Evolutionary conservation across 1,140 invertebrate genomes (phyloP), one percentile per base, ranked within the genome.

Genomic region (Hyles vespertilio): DNA sequence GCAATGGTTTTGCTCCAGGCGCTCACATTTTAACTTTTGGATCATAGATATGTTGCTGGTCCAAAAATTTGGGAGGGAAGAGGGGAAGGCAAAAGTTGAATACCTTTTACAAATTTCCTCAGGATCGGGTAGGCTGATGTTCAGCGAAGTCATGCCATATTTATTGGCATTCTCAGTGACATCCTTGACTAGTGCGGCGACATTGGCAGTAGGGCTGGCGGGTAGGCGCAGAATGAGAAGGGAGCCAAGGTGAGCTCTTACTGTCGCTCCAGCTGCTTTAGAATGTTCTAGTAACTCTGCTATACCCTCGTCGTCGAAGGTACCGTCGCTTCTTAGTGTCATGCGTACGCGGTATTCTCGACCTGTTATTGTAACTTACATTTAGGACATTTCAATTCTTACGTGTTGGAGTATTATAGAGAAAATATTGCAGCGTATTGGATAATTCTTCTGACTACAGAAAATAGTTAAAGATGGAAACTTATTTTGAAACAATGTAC

Each of bases 31-130:
- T 22, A 22, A 22, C 22, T 2, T 22, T 22, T 22, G 22, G 22
- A 22, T 2, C 22, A 22, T 22, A 22, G 22, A 22, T 22, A 2
- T 22, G 22, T 2, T 22, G 22, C 22, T 2, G 2, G 22, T 2
- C 22, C 22, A 22, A 1, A 1, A 22, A 22, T 22, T 22, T 2
- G 1, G 2, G 22, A 22, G 22, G 22, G 22, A 2, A 22, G 22
- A 22, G 22, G 22, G 22, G 22, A 22, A 22, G 22, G 22, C 22
- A 22, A 22, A 22, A 22, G 22, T 22, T 22, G 22, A 22, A 46
- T 57, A 84, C 84, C 84, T 81, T 52, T 69, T 72, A 60, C 69
- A 79, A 34, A 85, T 75, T 63, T 87, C 84, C 51, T 84, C 78
- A 32, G 80, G 74, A 60, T 87, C 84, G 0, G 84, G 70, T 12